Evolutionary conservation across 2,113 vertebrate species (phyloP).

Genomic region (Caloenas nicobarica): DNA sequence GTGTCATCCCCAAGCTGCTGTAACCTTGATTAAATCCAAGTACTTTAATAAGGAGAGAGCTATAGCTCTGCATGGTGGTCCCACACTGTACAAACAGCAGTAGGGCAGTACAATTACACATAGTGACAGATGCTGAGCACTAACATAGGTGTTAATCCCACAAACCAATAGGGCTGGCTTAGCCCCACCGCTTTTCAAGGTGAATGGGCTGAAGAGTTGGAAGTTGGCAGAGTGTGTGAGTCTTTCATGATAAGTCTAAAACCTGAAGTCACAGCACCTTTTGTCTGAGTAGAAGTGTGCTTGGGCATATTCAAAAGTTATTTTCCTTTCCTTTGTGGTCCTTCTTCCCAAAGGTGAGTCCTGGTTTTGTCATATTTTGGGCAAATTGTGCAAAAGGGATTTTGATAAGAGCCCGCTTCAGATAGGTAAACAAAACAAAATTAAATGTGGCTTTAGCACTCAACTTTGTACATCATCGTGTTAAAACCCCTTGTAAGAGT

Average conservation of each 20-base stretch:
- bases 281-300: not conserved
- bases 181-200: not conserved
- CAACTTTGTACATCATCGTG: not conserved
- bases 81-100: not conserved
- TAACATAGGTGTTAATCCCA: not conserved
- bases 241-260: not conserved
- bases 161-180: not conserved
- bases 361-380: not conserved
- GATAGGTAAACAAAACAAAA: not conserved
- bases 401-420: not conserved
- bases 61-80: not conserved
- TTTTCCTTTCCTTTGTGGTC: not conserved
- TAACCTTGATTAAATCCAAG: conserved; percentile 55
- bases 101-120: not conserved
- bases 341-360: not conserved
- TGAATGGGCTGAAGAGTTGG: not conserved
- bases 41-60: conserved; percentile 21
- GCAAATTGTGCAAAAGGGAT: not conserved
- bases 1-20: conserved; percentile 11
- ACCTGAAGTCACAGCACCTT: not conserved
- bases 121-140: not conserved
- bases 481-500: not conserved
- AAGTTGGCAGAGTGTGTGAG: not conserved
- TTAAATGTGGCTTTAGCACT: not conserved
- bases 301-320: not conserved